Evolutionary conservation across 2,797 vertebrate genomes (phyloP).

Genomic region (Cynopterus sphinx): DNA sequence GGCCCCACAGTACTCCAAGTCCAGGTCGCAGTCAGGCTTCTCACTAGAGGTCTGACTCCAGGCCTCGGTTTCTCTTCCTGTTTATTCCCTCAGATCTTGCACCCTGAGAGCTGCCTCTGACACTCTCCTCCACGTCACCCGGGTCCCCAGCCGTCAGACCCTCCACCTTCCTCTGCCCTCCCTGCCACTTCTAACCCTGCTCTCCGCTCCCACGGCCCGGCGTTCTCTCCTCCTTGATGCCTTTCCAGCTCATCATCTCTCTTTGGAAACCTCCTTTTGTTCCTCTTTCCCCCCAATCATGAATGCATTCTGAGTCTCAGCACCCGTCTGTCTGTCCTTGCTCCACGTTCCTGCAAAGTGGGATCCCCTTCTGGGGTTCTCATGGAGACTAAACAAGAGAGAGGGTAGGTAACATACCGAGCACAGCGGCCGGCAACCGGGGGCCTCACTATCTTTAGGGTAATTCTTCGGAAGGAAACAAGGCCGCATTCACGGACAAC

Average conservation of each 20-base stretch:
- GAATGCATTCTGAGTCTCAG: neutral
- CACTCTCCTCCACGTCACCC: neutral
- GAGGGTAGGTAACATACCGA: too few species aligned
- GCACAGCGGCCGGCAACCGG: too few species aligned
- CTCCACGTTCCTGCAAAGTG: neutral
- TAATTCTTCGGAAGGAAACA: neutral
- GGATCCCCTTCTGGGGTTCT: neutral
- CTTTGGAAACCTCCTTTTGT: neutral
- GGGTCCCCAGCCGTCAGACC: neutral
- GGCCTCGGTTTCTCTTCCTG: accelerated
- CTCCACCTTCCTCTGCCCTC: neutral
- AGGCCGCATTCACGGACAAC: neutral
- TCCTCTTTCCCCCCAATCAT: neutral
- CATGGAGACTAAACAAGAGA: too few species aligned
- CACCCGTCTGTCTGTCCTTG: neutral
- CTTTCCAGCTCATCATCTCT: neutral
- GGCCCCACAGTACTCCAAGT: neutral
- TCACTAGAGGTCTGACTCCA: neutral
- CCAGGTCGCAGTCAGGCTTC: neutral
- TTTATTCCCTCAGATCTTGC: too few species aligned
- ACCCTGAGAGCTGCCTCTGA: neutral
- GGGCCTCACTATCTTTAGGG: neutral
- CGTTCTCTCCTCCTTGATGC: too few species aligned
- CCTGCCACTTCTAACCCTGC: too few species aligned
- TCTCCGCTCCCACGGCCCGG: neutral